Evolutionary conservation across 2,888 invertebrate genomes (phyloP).

Genomic region (Liopterus haemorrhoidalis): DNA sequence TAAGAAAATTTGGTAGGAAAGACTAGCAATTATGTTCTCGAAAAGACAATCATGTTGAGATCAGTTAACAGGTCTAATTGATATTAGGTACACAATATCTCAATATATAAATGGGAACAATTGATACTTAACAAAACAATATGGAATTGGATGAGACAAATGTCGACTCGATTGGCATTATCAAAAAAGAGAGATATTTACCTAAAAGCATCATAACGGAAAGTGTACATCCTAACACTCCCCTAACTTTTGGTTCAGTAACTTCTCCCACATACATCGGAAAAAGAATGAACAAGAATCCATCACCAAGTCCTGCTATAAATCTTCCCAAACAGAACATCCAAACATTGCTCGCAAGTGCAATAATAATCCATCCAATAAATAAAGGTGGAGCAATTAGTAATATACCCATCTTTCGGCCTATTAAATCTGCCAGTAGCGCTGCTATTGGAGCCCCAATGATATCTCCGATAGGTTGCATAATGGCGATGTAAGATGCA

Average conservation of each 20-base stretch:
- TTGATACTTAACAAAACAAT: no score
- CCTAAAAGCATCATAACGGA: conserved; percentile 26
- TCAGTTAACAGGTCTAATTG: no score
- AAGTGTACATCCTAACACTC: conserved; percentile 27
- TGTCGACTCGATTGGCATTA: no score
- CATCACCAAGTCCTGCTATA: conserved; percentile 30
- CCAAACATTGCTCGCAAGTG: conserved; percentile 7
- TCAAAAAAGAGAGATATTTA: conserved; percentile 15
- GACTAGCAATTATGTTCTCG: no score
- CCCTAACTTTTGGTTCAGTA: conserved; percentile 31
- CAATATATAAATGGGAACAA: no score
- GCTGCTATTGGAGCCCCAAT: conserved; percentile 14
- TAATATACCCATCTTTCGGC: conserved; percentile 14
- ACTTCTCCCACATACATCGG: conserved; percentile 33
- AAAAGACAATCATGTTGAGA: no score
- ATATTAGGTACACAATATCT: no score
- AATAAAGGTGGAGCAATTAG: conserved; percentile 26
- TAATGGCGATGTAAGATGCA: conserved; percentile 11
- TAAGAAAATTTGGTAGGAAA: no score
- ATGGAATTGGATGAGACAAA: no score
- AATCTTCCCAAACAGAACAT: conserved; percentile 25
- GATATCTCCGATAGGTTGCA: conserved; percentile 13
- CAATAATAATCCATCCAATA: conserved; percentile 18
- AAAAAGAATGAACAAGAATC: conserved; percentile 28
- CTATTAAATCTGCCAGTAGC: conserved; percentile 11